phyloP scores from a whole-genome alignment of 2,888 invertebrate species.

The Dolomedes plantarius region DNA sequence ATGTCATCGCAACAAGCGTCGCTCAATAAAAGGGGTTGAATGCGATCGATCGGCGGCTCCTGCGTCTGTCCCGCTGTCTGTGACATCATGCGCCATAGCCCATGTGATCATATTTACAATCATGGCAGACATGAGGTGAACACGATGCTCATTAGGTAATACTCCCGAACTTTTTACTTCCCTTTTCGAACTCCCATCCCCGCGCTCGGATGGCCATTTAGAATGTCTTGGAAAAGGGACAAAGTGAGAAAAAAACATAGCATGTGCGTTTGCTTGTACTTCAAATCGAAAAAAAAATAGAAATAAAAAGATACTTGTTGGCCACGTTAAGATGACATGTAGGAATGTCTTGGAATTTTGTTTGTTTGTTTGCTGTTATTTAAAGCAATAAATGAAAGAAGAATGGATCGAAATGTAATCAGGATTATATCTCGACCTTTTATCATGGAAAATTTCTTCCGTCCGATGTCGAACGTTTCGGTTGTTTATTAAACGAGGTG shows the following conservation, averaged over 20 bases:
- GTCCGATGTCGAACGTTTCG: too few relatives aligned
- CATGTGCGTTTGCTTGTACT: background rate
- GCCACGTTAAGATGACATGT: conserved; percentile 41
- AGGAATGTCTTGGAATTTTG: conserved; percentile 49
- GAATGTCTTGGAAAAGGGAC: background rate
- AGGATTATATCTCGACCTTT: too few relatives aligned
- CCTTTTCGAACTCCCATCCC: background rate
- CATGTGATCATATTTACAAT: conserved; percentile 72
- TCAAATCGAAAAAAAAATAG: background rate
- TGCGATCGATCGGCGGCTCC: conserved; percentile 17
- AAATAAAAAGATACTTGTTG: background rate
- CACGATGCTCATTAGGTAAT: conserved; percentile 66
- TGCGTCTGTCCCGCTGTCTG: conserved; percentile 58
- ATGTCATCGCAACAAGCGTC: conserved; percentile 42
- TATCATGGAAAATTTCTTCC: too few relatives aligned
- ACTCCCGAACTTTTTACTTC: conserved; percentile 42
- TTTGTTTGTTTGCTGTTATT: too few relatives aligned
- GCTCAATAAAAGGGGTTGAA: conserved; percentile 35
- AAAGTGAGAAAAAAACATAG: background rate
- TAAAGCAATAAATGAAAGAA: too few relatives aligned
- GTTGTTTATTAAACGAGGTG: too few relatives aligned
- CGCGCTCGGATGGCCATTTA: background rate
- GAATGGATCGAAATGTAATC: too few relatives aligned
- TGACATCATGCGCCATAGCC: conserved; percentile 67
- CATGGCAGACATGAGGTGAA: conserved; percentile 72